phyloP scores from a whole-genome alignment of 2,113 vertebrate species.

The Holacanthus passer region DNA sequence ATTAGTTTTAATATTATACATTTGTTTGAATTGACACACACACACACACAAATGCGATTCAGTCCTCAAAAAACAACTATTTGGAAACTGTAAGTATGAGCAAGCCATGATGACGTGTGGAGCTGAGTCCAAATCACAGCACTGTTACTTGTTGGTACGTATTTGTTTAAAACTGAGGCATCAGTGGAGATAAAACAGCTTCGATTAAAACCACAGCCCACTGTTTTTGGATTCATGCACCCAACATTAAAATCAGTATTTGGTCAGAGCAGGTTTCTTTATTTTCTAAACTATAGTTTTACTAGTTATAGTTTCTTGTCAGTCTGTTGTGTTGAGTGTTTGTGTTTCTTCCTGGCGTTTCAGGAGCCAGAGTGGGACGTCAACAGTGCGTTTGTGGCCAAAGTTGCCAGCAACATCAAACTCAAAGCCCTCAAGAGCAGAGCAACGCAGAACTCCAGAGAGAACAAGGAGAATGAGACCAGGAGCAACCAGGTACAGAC shows the following conservation, averaged over 20 bases:
- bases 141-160: background rate
- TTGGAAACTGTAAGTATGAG: background rate
- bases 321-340: background rate
- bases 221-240: background rate
- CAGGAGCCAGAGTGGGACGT: constrained; percentile 82
- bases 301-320: background rate
- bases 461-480: constrained; percentile 77
- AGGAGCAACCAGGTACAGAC: constrained; percentile 65
- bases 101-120: background rate
- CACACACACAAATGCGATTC: background rate
- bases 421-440: constrained; percentile 53
- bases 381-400: constrained; percentile 79
- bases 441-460: constrained; percentile 51
- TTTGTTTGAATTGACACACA: background rate
- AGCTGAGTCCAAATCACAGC: background rate
- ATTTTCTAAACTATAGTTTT: background rate
- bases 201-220: background rate
- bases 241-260: background rate
- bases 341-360: background rate
- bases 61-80: background rate
- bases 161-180: background rate
- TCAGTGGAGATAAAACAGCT: background rate
- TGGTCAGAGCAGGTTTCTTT: background rate
- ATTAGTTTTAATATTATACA: background rate
- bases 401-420: constrained; percentile 76